Conservation (phyloP, 2,888 invertebrate genomes). For the Linnaemya vulpina region DNA sequence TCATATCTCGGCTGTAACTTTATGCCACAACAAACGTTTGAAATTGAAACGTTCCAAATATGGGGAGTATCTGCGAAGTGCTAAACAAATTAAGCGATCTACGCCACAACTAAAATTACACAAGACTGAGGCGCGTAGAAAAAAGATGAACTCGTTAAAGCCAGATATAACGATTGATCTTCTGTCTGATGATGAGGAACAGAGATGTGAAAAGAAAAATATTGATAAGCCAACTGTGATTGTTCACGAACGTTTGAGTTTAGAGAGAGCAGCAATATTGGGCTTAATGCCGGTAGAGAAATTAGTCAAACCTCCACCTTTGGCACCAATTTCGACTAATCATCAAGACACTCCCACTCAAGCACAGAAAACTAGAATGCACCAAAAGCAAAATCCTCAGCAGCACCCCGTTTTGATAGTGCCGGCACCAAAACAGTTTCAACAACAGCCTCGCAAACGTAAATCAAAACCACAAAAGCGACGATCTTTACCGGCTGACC, state of each 20-base stretch:
- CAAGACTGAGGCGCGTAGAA: slow-evolving; percentile 72
- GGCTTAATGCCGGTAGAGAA: slow-evolving; percentile 63
- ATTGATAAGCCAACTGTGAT: slow-evolving; percentile 31
- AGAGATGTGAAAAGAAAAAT: not conserved
- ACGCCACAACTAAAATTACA: slow-evolving; percentile 44
- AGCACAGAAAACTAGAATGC: slow-evolving; percentile 1
- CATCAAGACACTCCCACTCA: slow-evolving; percentile 15
- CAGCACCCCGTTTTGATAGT: slow-evolving; percentile 35
- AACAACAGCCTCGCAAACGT: slow-evolving; percentile 71
- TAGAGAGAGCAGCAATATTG: slow-evolving; percentile 66
- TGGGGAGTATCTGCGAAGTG: slow-evolving; percentile 51
- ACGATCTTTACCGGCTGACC: slow-evolving; percentile 64
- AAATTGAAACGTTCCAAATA: slow-evolving; percentile 76
- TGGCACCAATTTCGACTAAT: slow-evolving; percentile 48
- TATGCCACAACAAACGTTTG: slow-evolving; percentile 80
- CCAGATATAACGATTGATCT: slow-evolving; percentile 79
- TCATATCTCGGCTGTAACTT: slow-evolving; percentile 76
- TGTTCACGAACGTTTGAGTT: slow-evolving; percentile 53
- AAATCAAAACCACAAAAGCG: slow-evolving; percentile 74
- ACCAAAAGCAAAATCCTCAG: slow-evolving; percentile 67
- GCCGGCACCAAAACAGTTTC: slow-evolving; percentile 21
- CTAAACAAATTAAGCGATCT: slow-evolving; percentile 72
- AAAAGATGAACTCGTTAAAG: slow-evolving; percentile 73
- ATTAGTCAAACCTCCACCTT: slow-evolving; percentile 40
- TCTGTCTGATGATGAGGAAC: slow-evolving; percentile 78